Evolutionary conservation across 2,888 invertebrate species (phyloP), one percentile per base, ranked within the genome.

Genomic region (Eulithis testata): DNA sequence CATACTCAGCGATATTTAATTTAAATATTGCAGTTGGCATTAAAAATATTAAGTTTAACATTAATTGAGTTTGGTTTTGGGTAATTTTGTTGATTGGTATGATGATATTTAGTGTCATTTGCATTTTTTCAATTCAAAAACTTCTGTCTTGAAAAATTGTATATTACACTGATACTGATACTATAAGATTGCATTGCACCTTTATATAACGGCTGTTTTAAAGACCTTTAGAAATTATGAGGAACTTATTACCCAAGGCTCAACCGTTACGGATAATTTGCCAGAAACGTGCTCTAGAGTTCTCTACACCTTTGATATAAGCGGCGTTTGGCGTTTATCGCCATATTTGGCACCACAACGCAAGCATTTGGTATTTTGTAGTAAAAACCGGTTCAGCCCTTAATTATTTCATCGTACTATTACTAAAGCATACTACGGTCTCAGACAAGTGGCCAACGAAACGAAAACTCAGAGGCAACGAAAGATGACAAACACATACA

Each of bases 351-450:
- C 54, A 63, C 27, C 49, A 62, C 53, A 61, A 63, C 45, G 54
- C 51, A 62, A 54, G 54, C 45, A 45, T 59, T n/a, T 31, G 47
- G 11, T 12, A 66, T 53, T 59, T 14, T 60, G 54, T 57, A 63
- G 58, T 57, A 65, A 45, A 21, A 80, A 80, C 80, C 80, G 78
- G 71, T 75, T 70, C 61, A 61, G 65, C 66, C 68, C 71, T 81
- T 85, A 86, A 86, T 85, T 83, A 84, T 60, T 53, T 45, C 60
- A 75, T 77, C 80, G 57, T 44, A 52, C 60, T 44, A 44, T 11
- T 45, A 45, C 36, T 43, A 59, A n/a, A 51, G 31, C 12, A 7
- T 45, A 45, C 36, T 43, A 59, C 8, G 44, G 31, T 11, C 50
- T 12, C 14, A 51, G 51, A 59, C 59, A 59, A 59, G 12, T 51